phyloP scores from a whole-genome alignment of 2,113 vertebrate species.

The Cavia aperea region DNA sequence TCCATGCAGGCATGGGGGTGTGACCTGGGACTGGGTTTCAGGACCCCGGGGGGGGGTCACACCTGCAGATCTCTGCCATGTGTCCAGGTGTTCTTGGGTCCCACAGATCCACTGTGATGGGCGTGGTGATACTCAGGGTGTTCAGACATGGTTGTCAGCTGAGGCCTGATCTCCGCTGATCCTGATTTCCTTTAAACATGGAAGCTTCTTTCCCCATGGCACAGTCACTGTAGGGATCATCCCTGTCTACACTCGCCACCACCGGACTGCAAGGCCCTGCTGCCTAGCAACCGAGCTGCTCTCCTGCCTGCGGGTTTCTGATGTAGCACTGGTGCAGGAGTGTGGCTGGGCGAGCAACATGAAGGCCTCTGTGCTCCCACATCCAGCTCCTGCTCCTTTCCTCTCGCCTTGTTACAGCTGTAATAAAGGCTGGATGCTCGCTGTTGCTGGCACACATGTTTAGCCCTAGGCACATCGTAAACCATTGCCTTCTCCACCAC shows the following conservation, averaged over 20 bases:
- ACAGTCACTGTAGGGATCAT: neutral
- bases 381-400: neutral
- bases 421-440: neutral
- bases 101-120: neutral
- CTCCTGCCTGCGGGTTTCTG: neutral
- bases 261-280: neutral
- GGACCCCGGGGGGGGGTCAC: fast-evolving
- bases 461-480: neutral
- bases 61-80: too few species aligned
- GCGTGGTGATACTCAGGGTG: neutral
- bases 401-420: neutral
- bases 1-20: neutral
- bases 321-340: neutral
- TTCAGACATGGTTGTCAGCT: neutral
- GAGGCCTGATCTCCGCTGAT: neutral
- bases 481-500: neutral
- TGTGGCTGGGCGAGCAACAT: neutral
- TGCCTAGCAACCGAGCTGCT: neutral
- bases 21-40: neutral
- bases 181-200: neutral
- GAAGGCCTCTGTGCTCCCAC: neutral
- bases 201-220: neutral
- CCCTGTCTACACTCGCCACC: too few species aligned
- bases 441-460: neutral
- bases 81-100: neutral